phyloP scores from a whole-genome alignment of 1,140 invertebrate genomes.

The Mya arenaria region DNA sequence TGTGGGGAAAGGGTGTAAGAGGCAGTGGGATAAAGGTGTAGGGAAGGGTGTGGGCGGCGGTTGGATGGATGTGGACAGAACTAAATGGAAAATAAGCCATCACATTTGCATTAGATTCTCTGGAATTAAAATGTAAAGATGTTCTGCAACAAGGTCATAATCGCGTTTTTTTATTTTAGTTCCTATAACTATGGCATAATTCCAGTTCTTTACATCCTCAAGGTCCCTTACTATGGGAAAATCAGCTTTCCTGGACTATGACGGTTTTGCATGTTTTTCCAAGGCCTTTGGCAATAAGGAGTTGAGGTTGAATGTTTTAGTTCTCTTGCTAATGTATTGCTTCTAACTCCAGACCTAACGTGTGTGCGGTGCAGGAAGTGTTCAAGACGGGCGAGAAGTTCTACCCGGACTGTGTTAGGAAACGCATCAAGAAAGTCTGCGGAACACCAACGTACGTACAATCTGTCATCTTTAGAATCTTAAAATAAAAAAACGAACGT shows the following conservation, averaged over 20 bases:
- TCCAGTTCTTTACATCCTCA: background rate
- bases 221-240: background rate
- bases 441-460: slow-evolving; percentile 65
- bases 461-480: too few relatives aligned
- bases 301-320: too few relatives aligned
- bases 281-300: background rate
- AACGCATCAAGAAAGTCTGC: slow-evolving; percentile 63
- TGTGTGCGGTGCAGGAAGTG: slow-evolving; percentile 68
- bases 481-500: too few relatives aligned
- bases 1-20: too few relatives aligned
- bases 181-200: background rate
- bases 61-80: too few relatives aligned
- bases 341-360: slow-evolving; percentile 63
- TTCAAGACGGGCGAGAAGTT: slow-evolving; percentile 60
- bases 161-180: background rate
- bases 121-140: too few relatives aligned
- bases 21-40: too few relatives aligned
- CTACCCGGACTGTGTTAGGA: slow-evolving; percentile 67
- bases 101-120: too few relatives aligned
- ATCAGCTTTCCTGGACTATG: background rate
- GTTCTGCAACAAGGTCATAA: too few relatives aligned
- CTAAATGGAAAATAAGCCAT: too few relatives aligned
- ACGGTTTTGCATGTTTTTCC: background rate
- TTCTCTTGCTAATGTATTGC: too few relatives aligned
- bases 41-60: too few relatives aligned